Evolutionary conservation across 1,140 invertebrate genomes (phyloP).

Genomic region (Drusus annulatus): DNA sequence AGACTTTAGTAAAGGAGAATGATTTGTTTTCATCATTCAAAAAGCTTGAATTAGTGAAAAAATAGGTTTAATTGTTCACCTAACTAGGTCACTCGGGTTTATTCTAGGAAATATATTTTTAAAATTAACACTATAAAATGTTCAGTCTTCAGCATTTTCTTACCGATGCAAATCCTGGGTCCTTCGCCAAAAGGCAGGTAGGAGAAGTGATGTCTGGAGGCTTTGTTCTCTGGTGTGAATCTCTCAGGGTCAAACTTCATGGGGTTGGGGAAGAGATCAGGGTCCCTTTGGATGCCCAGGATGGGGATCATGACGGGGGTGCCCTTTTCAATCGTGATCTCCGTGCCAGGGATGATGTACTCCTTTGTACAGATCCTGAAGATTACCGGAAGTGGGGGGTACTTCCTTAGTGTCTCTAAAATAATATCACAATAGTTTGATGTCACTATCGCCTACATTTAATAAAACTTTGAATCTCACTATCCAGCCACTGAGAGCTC

Average conservation of each 20-base stretch:
- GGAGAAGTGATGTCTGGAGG: slow-evolving; percentile 63
- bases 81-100: too few species aligned
- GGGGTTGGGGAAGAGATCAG: slow-evolving; percentile 63
- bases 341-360: slow-evolving; percentile 67
- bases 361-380: slow-evolving; percentile 60
- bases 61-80: too few species aligned
- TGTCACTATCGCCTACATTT: not conserved
- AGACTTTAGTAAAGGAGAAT: too few species aligned
- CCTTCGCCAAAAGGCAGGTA: slow-evolving; percentile 74
- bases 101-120: too few species aligned
- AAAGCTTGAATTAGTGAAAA: too few species aligned
- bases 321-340: slow-evolving; percentile 68
- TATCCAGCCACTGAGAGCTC: too few species aligned
- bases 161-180: slow-evolving; percentile 72
- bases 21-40: too few species aligned
- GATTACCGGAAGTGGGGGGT: slow-evolving; percentile 61
- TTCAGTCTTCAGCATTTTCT: not conserved
- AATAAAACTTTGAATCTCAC: not conserved
- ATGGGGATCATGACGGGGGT: slow-evolving; percentile 69
- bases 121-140: too few species aligned
- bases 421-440: slow-evolving; percentile 1
- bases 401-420: slow-evolving; percentile 63
- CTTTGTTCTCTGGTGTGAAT: slow-evolving; percentile 63
- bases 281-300: slow-evolving; percentile 66
- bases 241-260: slow-evolving; percentile 67